Evolutionary conservation across 2,888 invertebrate species (phyloP), one percentile per base, ranked within the genome.

Genomic region (Opisthograptis luteolata): DNA sequence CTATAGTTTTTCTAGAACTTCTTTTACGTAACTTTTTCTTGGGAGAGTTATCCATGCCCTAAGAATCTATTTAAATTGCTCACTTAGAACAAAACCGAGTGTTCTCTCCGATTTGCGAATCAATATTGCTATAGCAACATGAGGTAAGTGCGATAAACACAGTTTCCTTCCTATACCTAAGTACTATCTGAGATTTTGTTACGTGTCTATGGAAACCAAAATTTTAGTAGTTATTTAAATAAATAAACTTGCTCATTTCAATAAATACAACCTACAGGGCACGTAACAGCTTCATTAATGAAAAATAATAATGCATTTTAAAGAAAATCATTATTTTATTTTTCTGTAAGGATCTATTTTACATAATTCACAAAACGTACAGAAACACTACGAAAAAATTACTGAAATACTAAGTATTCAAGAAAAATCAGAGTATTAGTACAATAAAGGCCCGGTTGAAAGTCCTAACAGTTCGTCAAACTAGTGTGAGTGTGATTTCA

Each of bases 81-180:
- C 37, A 25, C 34, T 39, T 25, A 34, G 14, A 27, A 42, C 13
- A 37, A 41, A 28, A 45, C n/a, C 28, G 37, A 24, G 12, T 8
- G 28, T 10, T 34, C 17, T 12, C 27, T 5, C 7, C 22, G 12
- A 35, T 22, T 20, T 10, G 28, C n/a, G 9, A 42, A 58, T 85
- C 84, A 67, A 82, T 84, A 77, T 81, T 62, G 51, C 83, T 76
- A 82, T 84, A 73, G 82, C 65, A 76, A 84, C 83, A 27, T 34
- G 8, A 10, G 24, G 30, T 41, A 31, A n/a, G n/a, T n/a, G n/a
- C 13, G 22, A 9, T 13, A 14, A 24, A 34, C 17, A n/a, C n/a
- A n/a, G n/a, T n/a, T n/a, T n/a, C 17, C 17, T 3, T 25, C 3
- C 25, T 2, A 2, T 8, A n/a, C 10, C n/a, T n/a, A n/a, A n/a